Evolutionary conservation across 2,797 vertebrate genomes (phyloP).

Genomic region (Thripadectes ignobilis): DNA sequence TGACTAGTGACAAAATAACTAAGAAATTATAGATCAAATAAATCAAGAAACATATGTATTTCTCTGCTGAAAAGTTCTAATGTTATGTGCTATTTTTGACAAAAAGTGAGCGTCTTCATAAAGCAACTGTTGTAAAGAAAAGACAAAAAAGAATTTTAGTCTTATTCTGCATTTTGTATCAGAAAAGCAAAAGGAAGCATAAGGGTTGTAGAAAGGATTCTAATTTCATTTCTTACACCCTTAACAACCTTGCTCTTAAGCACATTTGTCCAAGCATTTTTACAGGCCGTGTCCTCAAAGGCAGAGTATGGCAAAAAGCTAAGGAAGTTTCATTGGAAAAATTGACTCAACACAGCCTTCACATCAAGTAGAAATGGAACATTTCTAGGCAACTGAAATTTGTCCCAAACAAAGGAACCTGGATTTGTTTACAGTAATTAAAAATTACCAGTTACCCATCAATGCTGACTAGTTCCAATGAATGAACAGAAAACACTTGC

Average conservation of each 20-base stretch:
- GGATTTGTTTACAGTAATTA: not conserved
- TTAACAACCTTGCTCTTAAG: not conserved
- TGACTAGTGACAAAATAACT: not conserved
- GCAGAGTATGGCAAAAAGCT: not conserved
- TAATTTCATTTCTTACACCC: not conserved
- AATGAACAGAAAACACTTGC: not conserved
- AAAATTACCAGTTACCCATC: not conserved
- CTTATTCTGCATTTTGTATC: not conserved
- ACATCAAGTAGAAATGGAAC: not conserved
- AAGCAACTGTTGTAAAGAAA: not conserved
- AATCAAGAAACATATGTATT: not conserved
- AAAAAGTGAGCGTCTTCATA: not conserved
- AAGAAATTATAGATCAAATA: not conserved
- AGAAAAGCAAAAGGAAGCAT: not conserved
- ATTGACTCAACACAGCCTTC: not conserved
- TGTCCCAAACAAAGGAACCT: not conserved
- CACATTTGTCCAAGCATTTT: not conserved
- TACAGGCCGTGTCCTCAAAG: not conserved
- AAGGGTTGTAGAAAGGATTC: not conserved
- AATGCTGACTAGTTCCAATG: not conserved
- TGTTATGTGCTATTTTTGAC: not conserved
- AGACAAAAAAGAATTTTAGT: rapidly evolving
- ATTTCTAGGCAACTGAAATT: not conserved
- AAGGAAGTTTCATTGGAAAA: not conserved
- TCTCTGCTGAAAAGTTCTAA: not conserved